Percentiles rank a stretch among this genome's conserved stretches.
These are phyloP conservation scores for Parnassius glacialis DNA, from an alignment of 2,888 invertebrate species.

Conservation along the genomic window DNA sequence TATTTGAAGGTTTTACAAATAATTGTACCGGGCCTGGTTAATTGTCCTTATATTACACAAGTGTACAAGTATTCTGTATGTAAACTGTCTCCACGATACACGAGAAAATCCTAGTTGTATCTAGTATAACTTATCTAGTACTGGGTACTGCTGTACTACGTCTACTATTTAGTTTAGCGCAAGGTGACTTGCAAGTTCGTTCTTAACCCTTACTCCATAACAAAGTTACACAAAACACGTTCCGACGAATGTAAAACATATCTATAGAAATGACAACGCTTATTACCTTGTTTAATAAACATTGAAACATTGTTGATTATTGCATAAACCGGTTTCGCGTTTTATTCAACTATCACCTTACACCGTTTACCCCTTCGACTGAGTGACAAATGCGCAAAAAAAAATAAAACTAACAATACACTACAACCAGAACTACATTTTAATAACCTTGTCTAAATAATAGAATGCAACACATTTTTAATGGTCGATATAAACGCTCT, in stretches of 20 bases:
- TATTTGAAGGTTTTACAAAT: too few species aligned
- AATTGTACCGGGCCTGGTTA: too few species aligned
- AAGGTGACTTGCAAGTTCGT: too few species aligned
- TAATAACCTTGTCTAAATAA: slow-evolving; percentile 62
- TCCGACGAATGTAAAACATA: slow-evolving; percentile 29
- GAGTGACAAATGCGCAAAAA: slow-evolving; percentile 62
- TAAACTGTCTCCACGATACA: too few species aligned
- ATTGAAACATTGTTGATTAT: slow-evolving; percentile 76
- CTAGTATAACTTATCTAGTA: too few species aligned
- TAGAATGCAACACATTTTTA: slow-evolving; percentile 61
- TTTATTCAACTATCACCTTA: slow-evolving; percentile 46
- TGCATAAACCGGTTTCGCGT: slow-evolving; percentile 54
- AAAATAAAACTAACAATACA: slow-evolving; percentile 61
- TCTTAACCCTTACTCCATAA: too few species aligned
- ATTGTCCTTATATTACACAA: too few species aligned
- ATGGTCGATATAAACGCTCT: slow-evolving; percentile 62
- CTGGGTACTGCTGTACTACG: too few species aligned
- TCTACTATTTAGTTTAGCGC: too few species aligned
- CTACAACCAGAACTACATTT: slow-evolving; percentile 65
- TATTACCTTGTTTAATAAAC: slow-evolving; percentile 79
- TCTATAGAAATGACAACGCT: slow-evolving; percentile 46
- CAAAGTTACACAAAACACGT: slow-evolving; percentile 2
- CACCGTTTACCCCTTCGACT: slow-evolving; percentile 41
- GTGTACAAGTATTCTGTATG: too few species aligned
- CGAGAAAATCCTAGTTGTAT: too few species aligned